Percentiles rank a stretch among this genome's conserved stretches.
These are phyloP conservation scores for Callipepla squamata DNA, from an alignment of 2,113 vertebrate species.

Conservation along the genomic window DNA sequence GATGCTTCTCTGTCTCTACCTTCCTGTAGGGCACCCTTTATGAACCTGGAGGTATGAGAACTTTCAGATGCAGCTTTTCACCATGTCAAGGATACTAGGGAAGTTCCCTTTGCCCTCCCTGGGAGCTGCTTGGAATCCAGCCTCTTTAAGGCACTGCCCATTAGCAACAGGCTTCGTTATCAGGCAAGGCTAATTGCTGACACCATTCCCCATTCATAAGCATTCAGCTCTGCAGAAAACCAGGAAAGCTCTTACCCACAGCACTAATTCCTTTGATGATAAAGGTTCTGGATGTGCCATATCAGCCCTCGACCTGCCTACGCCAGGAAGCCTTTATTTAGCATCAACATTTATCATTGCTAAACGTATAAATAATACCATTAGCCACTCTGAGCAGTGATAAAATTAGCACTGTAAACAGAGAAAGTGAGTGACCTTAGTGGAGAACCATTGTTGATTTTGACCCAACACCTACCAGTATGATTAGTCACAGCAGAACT, in stretches of 20 bases:
- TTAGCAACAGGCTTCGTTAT: not conserved
- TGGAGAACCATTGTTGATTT: constrained; percentile 75
- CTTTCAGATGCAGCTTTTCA: not conserved
- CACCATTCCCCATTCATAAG: constrained; percentile 36
- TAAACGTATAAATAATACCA: constrained; percentile 75
- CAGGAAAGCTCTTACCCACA: constrained; percentile 19
- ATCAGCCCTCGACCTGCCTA: constrained; percentile 60
- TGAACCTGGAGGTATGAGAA: fast-evolving
- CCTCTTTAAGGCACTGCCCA: not conserved
- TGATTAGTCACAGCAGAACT: constrained; percentile 72
- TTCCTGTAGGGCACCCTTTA: not conserved
- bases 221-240: constrained; percentile 32
- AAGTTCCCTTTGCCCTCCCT: not conserved
- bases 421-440: constrained; percentile 74
- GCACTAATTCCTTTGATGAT: constrained; percentile 63
- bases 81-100: not conserved
- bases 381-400: constrained; percentile 73
- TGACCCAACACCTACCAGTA: constrained; percentile 78
- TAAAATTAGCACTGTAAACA: constrained; percentile 82
- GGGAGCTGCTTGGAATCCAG: not conserved
- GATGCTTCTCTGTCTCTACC: not conserved
- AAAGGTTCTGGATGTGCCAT: constrained; percentile 59
- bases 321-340: constrained; percentile 71
- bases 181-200: constrained; percentile 5
- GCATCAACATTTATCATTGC: constrained; percentile 73